Conservation (phyloP, 2,797 vertebrate species). For the Poeciliopsis paucimaculata region DNA sequence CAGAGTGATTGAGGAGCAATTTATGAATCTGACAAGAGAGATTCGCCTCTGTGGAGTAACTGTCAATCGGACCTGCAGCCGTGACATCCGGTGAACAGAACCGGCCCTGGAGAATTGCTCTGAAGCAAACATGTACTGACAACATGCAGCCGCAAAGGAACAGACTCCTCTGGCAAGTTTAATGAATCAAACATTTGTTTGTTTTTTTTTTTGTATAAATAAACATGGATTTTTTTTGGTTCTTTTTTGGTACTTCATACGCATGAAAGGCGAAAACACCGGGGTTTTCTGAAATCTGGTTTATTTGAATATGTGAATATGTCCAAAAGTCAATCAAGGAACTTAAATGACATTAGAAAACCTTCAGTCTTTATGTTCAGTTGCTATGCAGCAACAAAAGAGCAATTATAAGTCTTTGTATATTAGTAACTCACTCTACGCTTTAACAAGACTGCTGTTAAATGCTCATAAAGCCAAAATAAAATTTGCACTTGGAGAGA, state of each 20-base stretch:
- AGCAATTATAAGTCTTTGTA: no score
- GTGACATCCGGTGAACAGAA: conserved; percentile 41
- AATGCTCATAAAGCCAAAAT: background rate
- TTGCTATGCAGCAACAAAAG: no score
- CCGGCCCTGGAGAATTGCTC: conserved; percentile 32
- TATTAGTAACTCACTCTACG: no score
- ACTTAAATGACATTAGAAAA: no score
- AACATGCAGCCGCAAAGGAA: conserved; percentile 23
- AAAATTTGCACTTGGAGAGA: conserved; percentile 1
- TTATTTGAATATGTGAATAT: no score
- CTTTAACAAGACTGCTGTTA: background rate
- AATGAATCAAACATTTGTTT: conserved; percentile 11
- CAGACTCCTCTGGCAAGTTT: conserved; percentile 35
- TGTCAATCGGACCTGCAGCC: conserved; percentile 48
- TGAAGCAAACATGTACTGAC: conserved; percentile 41
- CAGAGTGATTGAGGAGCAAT: conserved; percentile 39
- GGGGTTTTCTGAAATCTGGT: background rate
- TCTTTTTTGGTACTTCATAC: no score
- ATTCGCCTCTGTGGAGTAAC: conserved; percentile 43
- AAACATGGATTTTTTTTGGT: no score
- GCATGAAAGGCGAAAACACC: background rate
- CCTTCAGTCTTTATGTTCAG: no score
- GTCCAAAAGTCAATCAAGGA: no score
- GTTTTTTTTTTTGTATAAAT: background rate
- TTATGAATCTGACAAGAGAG: conserved; percentile 35